These are phyloP conservation scores for Volucella zonaria DNA, from an alignment of 2,888 invertebrate genomes.

Conservation along the genomic window DNA sequence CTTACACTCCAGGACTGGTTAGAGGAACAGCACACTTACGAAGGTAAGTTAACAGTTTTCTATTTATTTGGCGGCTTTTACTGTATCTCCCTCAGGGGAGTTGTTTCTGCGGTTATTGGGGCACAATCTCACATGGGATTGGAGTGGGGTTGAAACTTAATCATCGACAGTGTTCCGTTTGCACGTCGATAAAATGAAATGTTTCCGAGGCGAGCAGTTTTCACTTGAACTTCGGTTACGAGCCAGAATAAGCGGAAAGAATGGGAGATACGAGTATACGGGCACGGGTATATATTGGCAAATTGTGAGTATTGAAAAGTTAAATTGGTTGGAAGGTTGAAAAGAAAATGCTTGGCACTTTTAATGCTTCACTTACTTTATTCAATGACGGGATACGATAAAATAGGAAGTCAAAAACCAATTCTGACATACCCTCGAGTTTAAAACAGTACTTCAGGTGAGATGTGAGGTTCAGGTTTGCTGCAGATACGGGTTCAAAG, in stretches of 20 bases:
- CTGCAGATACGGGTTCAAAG: not conserved
- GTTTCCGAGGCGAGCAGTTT: slow-evolving; percentile 20
- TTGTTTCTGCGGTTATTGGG: slow-evolving; percentile 14
- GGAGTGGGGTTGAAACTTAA: slow-evolving; percentile 27
- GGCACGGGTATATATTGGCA: not conserved
- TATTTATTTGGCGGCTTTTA: slow-evolving; percentile 12
- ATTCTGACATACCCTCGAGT: not conserved
- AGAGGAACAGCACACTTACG: slow-evolving; percentile 86
- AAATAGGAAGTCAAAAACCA: not conserved
- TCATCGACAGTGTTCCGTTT: slow-evolving; percentile 61
- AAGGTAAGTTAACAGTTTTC: slow-evolving; percentile 81
- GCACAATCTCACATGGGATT: no score
- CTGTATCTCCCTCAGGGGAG: slow-evolving; percentile 21
- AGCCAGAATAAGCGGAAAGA: slow-evolving; percentile 32
- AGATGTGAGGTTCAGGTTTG: not conserved
- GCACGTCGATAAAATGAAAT: slow-evolving; percentile 50
- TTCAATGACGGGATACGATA: slow-evolving; percentile 21
- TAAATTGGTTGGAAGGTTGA: slow-evolving; percentile 53
- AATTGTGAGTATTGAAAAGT: slow-evolving; percentile 55
- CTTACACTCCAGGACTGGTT: slow-evolving; percentile 88
- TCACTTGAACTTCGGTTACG: slow-evolving; percentile 2
- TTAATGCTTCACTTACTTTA: slow-evolving; percentile 43
- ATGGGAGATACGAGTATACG: not conserved
- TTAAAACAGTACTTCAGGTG: not conserved
- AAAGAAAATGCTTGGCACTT: slow-evolving; percentile 48